Percentiles rank a stretch among this genome's conserved stretches.
These are phyloP conservation scores for Perognathus longimembris DNA, from an alignment of 2,113 vertebrate genomes.

Conservation along the genomic window DNA sequence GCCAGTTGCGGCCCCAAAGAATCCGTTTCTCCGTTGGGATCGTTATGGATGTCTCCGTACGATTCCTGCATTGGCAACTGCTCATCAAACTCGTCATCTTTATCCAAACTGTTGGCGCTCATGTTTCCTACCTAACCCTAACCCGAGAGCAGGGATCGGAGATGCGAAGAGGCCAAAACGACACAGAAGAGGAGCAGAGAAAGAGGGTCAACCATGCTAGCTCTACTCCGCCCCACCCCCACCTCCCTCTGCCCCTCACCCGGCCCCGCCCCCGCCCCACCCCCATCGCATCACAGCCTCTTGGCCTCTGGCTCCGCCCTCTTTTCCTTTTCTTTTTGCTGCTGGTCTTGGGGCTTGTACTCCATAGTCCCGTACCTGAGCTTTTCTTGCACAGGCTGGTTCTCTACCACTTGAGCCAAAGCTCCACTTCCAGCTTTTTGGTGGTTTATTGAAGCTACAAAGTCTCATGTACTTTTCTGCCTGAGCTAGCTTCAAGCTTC, in stretches of 20 bases:
- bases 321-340: too few species aligned
- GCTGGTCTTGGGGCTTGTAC: too few species aligned
- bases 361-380: too few species aligned
- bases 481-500: too few species aligned
- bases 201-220: background rate
- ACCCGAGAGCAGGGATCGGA: constrained; percentile 19
- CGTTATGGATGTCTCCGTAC: constrained; percentile 80
- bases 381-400: too few species aligned
- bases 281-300: too few species aligned
- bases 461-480: too few species aligned
- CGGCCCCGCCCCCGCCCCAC: too few species aligned
- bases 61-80: constrained; percentile 95
- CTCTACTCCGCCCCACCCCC: background rate
- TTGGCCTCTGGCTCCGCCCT: too few species aligned
- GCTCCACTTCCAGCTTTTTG: too few species aligned
- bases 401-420: too few species aligned
- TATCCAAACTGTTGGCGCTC: constrained; percentile 72
- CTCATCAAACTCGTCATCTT: constrained; percentile 93
- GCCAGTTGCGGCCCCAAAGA: background rate
- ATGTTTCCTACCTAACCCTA: constrained; percentile 87
- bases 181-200: background rate
- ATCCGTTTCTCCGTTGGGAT: background rate
- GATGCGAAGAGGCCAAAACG: background rate
- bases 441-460: too few species aligned
- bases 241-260: background rate